Base-by-base conservation (phyloP, 1,140 invertebrate genomes). In the Dysdera silvatica region DNA sequence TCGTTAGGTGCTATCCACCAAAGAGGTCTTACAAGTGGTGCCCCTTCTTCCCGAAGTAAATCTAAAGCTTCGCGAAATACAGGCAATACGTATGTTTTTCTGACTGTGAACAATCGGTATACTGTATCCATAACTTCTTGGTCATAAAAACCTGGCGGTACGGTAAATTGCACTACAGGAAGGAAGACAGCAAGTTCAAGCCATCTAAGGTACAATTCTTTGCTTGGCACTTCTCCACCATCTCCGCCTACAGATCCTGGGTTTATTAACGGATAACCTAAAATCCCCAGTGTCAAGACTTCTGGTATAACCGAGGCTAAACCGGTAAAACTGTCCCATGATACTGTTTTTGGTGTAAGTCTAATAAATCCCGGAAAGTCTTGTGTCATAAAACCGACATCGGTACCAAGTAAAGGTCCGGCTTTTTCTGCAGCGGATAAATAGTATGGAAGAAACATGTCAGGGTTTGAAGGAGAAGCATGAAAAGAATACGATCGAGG, bases 181-280 rank as follows among this genome's bases (percentile, higher is more conserved):
- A 98, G 72, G 72, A 96, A 96, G 0, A 89, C 87, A n/a, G 88
- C 86, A 61, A 93, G 76, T 73, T 96, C 89, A n/a, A 96, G 74
- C 95, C 95, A 98, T 49, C 95, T 80, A 48, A 95, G 85, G 71
- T 91, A 98, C 7, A 98, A 77, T 72, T 98, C 91, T 66, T 84
- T 82, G 55, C 91, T 87, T 0, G 89, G 88, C 16, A 89, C 69
- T 51, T 43, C 40, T 24, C 24, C 40, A 24, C 64, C 69, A 48
- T 91, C 88, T 2, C 94, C 94, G 0, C 94, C 93, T 28, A 98
- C 90, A 20, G 91, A 87, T 0, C 93, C 93, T 0, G 92, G 88
- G 77, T 96, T 85, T 4, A 95, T 81, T 68, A 95, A 94, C 0
- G 91, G 90, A 78, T 90, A 96, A 0, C 93, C 95, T 58, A 86